Conservation (phyloP, 30 jellyfish, hydroid and myxozoan species). For the Mastigias papua region DNA sequence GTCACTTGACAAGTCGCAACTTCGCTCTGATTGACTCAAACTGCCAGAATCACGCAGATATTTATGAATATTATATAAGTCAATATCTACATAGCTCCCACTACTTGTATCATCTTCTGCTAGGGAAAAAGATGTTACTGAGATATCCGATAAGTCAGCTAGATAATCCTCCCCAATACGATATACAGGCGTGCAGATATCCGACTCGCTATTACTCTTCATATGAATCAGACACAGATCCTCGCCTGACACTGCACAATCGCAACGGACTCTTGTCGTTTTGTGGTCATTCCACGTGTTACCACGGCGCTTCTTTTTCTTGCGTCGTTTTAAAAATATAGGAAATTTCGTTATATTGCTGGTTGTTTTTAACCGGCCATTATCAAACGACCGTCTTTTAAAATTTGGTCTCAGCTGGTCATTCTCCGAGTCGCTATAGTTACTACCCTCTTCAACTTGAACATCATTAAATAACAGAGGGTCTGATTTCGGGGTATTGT, state of each 20-base stretch:
- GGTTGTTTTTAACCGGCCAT: neutral
- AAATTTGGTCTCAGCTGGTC: neutral
- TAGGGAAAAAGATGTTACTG: slow-evolving; percentile 51
- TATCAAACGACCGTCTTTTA: neutral
- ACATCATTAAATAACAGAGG: slow-evolving; percentile 14
- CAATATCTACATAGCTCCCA: slow-evolving; percentile 64
- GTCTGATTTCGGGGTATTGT: slow-evolving; percentile 4
- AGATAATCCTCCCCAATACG: slow-evolving; percentile 47
- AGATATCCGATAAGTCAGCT: slow-evolving; percentile 57
- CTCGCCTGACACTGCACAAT: slow-evolving; percentile 58
- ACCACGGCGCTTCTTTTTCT: slow-evolving; percentile 49
- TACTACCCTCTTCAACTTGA: slow-evolving; percentile 33
- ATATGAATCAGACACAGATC: slow-evolving; percentile 60
- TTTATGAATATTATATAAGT: slow-evolving; percentile 21
- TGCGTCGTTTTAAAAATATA: slow-evolving; percentile 46
- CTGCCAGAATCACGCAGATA: slow-evolving; percentile 53
- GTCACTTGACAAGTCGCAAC: slow-evolving; percentile 63
- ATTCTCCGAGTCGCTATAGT: slow-evolving; percentile 53
- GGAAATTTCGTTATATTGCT: slow-evolving; percentile 14
- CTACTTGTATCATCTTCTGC: slow-evolving; percentile 68
- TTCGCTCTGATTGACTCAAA: slow-evolving; percentile 53
- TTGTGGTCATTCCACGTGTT: slow-evolving; percentile 35
- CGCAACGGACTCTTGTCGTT: slow-evolving; percentile 38
- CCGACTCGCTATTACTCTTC: slow-evolving; percentile 75
- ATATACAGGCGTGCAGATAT: slow-evolving; percentile 1